Percentiles rank a stretch among this genome's conserved stretches.
phyloP scores from a whole-genome alignment of 1,140 invertebrate genomes.

The Trichonephila inaurata region DNA sequence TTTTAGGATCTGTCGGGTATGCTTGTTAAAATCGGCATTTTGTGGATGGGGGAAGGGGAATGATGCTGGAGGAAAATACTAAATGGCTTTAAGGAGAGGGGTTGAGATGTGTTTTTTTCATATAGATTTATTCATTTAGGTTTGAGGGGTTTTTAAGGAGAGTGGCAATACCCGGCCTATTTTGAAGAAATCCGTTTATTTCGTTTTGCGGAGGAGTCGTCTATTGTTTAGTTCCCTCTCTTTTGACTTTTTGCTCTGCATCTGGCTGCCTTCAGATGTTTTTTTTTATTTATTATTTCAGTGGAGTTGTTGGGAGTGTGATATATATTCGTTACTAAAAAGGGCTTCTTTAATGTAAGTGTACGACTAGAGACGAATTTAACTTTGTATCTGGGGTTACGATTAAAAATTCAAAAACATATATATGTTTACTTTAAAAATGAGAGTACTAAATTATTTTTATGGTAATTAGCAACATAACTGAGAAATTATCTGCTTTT shows the following conservation, averaged over 20 bases:
- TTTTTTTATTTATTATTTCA: background rate
- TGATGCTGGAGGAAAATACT: constrained; percentile 18
- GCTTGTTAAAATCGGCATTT: constrained; percentile 68
- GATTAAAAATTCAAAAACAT: too few relatives aligned
- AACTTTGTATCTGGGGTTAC: too few relatives aligned
- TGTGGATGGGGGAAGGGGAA: constrained; percentile 7
- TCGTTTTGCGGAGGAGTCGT: background rate
- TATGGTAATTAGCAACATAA: too few relatives aligned
- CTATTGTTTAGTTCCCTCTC: constrained; percentile 19
- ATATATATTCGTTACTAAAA: too few relatives aligned
- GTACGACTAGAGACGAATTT: too few relatives aligned
- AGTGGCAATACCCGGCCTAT: constrained; percentile 12
- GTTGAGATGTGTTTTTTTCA: constrained; percentile 39
- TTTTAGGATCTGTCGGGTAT: constrained; percentile 45
- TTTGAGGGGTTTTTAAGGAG: constrained; percentile 16
- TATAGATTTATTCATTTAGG: constrained; percentile 71
- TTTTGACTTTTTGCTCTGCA: background rate
- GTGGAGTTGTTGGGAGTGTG: background rate
- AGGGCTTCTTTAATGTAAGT: too few relatives aligned
- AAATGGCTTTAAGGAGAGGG: constrained; percentile 70
- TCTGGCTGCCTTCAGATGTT: background rate
- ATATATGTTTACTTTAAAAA: too few relatives aligned
- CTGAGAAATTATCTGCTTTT: too few relatives aligned
- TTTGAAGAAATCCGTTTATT: constrained; percentile 19
- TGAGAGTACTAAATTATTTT: too few relatives aligned